These are phyloP conservation scores for Lasioglossum baleicum DNA, from an alignment of 1,140 invertebrate species.

Conservation along the genomic window DNA sequence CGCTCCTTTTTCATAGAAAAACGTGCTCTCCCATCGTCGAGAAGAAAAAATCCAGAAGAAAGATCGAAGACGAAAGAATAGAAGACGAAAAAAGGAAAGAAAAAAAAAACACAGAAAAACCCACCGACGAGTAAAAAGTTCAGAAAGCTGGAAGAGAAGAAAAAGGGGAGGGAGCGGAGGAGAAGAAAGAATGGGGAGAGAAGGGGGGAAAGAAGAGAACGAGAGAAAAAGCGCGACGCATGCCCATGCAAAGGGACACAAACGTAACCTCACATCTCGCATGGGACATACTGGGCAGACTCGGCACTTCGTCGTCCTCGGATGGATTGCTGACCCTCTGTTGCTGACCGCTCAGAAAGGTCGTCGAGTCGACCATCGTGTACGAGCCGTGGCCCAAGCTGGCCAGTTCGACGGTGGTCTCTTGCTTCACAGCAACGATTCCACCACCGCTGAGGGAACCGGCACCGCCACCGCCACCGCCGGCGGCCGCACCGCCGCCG, in stretches of 20 bases:
- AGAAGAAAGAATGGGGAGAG: no score
- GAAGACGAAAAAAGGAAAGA: not conserved
- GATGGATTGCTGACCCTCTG: constrained; percentile 78
- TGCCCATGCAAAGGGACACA: constrained; percentile 77
- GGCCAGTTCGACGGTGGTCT: constrained; percentile 75
- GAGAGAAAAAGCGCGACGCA: constrained; percentile 48
- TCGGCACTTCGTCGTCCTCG: constrained; percentile 78
- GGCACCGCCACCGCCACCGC: constrained; percentile 61
- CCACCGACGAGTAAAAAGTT: no score
- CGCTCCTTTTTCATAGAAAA: no score
- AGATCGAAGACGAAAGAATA: no score
- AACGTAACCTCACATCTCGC: constrained; percentile 79
- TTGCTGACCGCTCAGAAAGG: constrained; percentile 77
- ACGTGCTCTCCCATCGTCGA: no score
- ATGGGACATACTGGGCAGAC: constrained; percentile 79
- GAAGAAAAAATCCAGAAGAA: no score
- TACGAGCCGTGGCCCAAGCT: constrained; percentile 77
- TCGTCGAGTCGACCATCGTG: constrained; percentile 81
- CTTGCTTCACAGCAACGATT: constrained; percentile 79
- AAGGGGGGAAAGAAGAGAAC: not conserved
- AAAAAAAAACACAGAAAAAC: not conserved
- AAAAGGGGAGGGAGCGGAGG: no score
- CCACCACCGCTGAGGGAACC: constrained; percentile 78
- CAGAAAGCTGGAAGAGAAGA: no score
- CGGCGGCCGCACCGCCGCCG: constrained; percentile 68